Percentiles rank a stretch among this genome's conserved stretches.
Conservation (phyloP, 2,113 vertebrate species). For the Alces alces region DNA sequence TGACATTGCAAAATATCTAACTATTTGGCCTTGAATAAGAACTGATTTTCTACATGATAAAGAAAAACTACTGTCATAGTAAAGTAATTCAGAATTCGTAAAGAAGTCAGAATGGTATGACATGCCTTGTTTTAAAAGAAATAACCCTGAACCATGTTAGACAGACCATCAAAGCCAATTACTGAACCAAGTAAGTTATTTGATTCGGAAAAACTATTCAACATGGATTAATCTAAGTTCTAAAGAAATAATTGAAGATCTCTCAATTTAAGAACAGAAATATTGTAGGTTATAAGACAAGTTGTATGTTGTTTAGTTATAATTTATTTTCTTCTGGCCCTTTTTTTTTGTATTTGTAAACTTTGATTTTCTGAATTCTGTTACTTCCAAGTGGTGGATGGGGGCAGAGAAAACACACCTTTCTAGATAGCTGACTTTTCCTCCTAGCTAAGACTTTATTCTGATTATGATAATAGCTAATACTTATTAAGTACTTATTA, state of each 20-base stretch:
- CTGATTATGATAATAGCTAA: background rate
- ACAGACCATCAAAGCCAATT: constrained; percentile 68
- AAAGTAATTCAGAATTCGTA: constrained; percentile 65
- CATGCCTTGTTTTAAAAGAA: constrained; percentile 60
- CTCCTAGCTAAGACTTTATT: background rate
- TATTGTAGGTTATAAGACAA: constrained; percentile 12
- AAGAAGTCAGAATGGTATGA: constrained; percentile 55
- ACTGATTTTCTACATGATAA: constrained; percentile 33
- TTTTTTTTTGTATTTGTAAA: background rate
- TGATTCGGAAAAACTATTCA: constrained; percentile 63
- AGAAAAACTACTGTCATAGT: constrained; percentile 24
- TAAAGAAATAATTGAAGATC: constrained; percentile 64
- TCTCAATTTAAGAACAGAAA: constrained; percentile 33
- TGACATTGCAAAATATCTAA: background rate
- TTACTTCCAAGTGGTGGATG: background rate
- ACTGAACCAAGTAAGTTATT: constrained; percentile 44
- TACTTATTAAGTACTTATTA: background rate
- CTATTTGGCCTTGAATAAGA: constrained; percentile 1
- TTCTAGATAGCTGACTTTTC: background rate
- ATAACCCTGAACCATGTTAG: constrained; percentile 56
- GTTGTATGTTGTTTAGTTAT: constrained; percentile 7
- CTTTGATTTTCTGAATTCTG: background rate
- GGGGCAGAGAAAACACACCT: background rate
- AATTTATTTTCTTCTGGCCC: background rate
- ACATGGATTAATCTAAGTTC: constrained; percentile 56